phyloP scores from a whole-genome alignment of 2,113 vertebrate species.

The Gavia stellata region DNA sequence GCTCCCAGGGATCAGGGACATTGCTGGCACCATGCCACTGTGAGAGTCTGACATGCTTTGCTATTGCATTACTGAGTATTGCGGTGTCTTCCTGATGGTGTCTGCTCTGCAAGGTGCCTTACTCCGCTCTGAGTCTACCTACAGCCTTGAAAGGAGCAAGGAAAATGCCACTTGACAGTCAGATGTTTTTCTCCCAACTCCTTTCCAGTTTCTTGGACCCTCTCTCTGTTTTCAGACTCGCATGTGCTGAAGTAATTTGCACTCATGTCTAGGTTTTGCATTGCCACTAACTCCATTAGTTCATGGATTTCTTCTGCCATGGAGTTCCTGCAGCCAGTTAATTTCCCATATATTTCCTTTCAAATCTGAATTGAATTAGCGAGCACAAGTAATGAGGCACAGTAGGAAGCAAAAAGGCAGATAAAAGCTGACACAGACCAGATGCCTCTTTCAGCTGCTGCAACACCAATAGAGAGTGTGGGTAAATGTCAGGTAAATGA shows the following conservation, averaged over 20 bases:
- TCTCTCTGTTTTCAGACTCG: background rate
- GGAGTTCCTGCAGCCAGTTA: conserved; percentile 28
- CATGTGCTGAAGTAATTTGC: conserved; percentile 9
- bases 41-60: background rate
- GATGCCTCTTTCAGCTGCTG: background rate
- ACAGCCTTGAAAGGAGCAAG: background rate
- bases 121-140: background rate
- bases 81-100: background rate
- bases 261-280: background rate
- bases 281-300: background rate
- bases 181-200: background rate
- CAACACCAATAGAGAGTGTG: background rate
- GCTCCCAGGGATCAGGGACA: background rate
- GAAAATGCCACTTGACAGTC: background rate
- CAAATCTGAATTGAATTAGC: conserved; percentile 47
- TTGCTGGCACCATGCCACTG: background rate
- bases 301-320: background rate
- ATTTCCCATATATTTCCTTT: conserved; percentile 57
- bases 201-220: background rate
- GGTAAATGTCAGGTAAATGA: background rate
- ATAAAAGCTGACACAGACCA: conserved; percentile 38
- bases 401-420: conserved; percentile 1
- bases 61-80: background rate
- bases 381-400: background rate
- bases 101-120: background rate